Base-by-base conservation (phyloP, 35 echinoderm and acorn worm genomes). In the Lytechinus variegatus region DNA sequence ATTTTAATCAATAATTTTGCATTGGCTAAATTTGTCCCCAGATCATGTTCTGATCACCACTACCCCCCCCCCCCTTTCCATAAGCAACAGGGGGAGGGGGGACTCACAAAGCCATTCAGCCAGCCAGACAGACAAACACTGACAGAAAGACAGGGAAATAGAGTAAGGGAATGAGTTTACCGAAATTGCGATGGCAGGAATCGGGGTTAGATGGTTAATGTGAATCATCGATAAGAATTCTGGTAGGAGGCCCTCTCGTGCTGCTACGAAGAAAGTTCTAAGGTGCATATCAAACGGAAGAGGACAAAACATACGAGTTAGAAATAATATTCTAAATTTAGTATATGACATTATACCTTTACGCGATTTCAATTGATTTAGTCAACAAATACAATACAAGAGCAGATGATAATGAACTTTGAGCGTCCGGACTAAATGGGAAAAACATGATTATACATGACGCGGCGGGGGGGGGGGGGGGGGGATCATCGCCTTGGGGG, bases 211-310 rank as follows among this genome's bases (percentile, higher is more conserved):
- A 27, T 93, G 55, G 10, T 95, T 91, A 14, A 97, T 95, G 56
- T 95, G 94, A 55, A 98, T 98, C 96, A 97, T 98, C 53, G 96
- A 95, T 91, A 98, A 54, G 52, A 98, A 60, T 52, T 93, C 86
- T 24, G 97, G 97, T 54, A 98, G 86, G 60, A 95, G 92, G 29
- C 97, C 97, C 52, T 98, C 97, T 92, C 97, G 92, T 5, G 97
- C 97, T 4, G 97, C 97, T 9, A 97, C 97, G 88, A 98, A 98
- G 92, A 89, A 96, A 90, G 92, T 97, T 56, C 97, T 95, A 61
- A 92, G 58, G 52, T 93, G 27, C 33, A 44, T 19, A 8, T 19
- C 21, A 93, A 57, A 93, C 33, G 28, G 88, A 13, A 52, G 27
- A 90, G 51, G 12, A 28, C 27, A 52, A 12, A 54, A 28, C 4